These are phyloP conservation scores for Trematomus bernacchii DNA, from an alignment of 2,797 vertebrate species.

Conservation along the genomic window DNA sequence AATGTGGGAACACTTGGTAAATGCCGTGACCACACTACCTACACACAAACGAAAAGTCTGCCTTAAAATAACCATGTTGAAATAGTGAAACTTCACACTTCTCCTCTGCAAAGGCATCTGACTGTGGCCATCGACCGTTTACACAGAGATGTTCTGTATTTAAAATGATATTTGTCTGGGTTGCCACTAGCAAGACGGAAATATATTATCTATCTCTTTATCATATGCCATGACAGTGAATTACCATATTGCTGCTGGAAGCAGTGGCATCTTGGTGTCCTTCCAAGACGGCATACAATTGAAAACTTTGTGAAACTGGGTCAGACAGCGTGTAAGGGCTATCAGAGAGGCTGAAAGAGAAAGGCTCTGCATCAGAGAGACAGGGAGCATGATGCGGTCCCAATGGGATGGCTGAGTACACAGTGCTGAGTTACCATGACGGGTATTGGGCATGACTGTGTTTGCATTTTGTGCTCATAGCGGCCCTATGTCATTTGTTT, in stretches of 20 bases:
- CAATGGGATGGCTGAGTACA: conserved; percentile 47
- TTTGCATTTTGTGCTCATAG: conserved; percentile 24
- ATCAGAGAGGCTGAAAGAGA: conserved; percentile 50
- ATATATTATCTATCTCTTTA: conserved; percentile 62
- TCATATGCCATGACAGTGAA: conserved; percentile 53
- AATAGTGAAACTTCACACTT: conserved; percentile 35
- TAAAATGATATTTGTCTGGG: conserved; percentile 36
- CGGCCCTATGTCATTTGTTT: conserved; percentile 36
- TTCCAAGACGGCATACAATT: conserved; percentile 46
- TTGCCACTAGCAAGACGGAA: conserved; percentile 40
- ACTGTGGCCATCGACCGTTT: conserved; percentile 3
- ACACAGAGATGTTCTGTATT: neutral
- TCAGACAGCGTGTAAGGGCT: conserved; percentile 52
- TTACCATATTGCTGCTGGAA: conserved; percentile 53
- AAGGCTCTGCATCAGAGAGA: conserved; percentile 40
- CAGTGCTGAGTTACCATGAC: conserved; percentile 43
- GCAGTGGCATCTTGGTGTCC: conserved; percentile 59
- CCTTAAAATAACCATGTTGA: conserved; percentile 34
- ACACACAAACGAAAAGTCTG: conserved; percentile 21
- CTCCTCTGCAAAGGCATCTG: conserved; percentile 15
- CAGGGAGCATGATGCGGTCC: conserved; percentile 27
- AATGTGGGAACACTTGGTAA: neutral
- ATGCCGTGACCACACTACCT: conserved; percentile 1
- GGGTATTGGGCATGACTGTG: conserved; percentile 27
- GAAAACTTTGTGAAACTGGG: conserved; percentile 68